Evolutionary conservation across 2,797 vertebrate species (phyloP), one percentile per base, ranked within the genome.

Genomic region (Anas bahamensis): DNA sequence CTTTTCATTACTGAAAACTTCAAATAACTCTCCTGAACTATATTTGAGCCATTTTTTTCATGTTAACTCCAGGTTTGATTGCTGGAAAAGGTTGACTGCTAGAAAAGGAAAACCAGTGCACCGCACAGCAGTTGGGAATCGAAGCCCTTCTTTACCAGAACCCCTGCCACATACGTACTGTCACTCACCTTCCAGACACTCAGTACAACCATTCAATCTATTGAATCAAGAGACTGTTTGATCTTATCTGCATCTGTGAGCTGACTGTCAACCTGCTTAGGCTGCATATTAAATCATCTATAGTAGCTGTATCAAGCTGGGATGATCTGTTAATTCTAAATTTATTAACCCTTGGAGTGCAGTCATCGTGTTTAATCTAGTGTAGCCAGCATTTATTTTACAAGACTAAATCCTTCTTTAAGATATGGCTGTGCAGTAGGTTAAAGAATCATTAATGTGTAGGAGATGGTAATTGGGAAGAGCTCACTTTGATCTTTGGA

Each of bases 261-360:
- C 97, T 97, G 98, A 98, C 98, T 98, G 97, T 98, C 98, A 98
- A 97, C 98, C 98, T 98, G 97, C 96, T 97, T 97, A 96, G 96
- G 93, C 97, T 98, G 97, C 97, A 98, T 98, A 98, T 98, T 98
- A 98, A 98, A 98, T 98, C 97, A 98, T 97, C 97, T 97, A 96
- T 97, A 98, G 97, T 97, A 97, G 97, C 96, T 98, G 97, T 97
- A 98, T 98, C 98, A 98, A 98, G 97, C 97, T 98, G 98, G 95
- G 98, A 98, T 97, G 98, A 98, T 98, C 97, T 97, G 97, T 98
- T 98, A 98, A 98, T 98, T 98, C 98, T 98, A 98, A 98, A 98
- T 98, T 98, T 98, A 98, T 98, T 98, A 98, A 98, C 98, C 98
- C 98, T 98, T 98, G 89, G 97, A 98, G 98, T 98, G 83, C 96